A percentile compares a stretch with the other conserved stretches of the same genome.
Conservation (phyloP, 2,113 vertebrate species). For the Apodemus speciosus region DNA sequence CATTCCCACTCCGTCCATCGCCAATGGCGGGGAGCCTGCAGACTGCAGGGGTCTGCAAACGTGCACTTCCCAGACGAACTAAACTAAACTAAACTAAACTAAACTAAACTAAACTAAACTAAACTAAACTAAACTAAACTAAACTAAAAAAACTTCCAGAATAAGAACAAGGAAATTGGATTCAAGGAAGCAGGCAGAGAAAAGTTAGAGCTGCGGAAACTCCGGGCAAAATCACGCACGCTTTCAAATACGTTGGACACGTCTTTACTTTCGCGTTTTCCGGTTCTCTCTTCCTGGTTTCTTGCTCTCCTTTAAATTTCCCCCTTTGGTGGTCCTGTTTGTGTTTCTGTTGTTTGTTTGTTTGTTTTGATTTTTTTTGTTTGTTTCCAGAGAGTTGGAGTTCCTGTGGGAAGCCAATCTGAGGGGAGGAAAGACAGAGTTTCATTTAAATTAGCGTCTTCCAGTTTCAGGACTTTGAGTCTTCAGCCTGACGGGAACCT, state of each 20-base stretch:
- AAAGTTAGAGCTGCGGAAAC: not conserved
- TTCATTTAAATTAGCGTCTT: not conserved
- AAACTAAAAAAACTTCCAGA: not conserved
- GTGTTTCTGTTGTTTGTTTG: not conserved
- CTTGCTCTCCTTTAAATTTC: conserved; percentile 25
- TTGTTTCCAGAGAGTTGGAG: not conserved
- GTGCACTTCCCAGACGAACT: not conserved
- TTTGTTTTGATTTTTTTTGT: not conserved
- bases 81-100: not conserved
- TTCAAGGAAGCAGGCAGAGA: not conserved
- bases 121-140: not conserved
- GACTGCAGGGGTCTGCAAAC: not conserved
- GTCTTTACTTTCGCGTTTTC: not conserved
- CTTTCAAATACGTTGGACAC: not conserved
- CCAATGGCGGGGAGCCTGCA: not conserved
- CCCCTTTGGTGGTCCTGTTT: not conserved
- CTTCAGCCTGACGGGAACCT: not conserved
- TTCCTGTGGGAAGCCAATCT: not conserved
- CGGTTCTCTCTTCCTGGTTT: not conserved
- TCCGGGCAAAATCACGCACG: not conserved
- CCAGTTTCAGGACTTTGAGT: not conserved
- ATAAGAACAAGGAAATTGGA: not conserved
- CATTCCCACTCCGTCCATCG: too few species aligned
- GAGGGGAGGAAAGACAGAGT: not conserved
- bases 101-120: not conserved